Evolutionary conservation across 2,888 invertebrate genomes (phyloP).

Genomic region (Cacoxenus indagator): DNA sequence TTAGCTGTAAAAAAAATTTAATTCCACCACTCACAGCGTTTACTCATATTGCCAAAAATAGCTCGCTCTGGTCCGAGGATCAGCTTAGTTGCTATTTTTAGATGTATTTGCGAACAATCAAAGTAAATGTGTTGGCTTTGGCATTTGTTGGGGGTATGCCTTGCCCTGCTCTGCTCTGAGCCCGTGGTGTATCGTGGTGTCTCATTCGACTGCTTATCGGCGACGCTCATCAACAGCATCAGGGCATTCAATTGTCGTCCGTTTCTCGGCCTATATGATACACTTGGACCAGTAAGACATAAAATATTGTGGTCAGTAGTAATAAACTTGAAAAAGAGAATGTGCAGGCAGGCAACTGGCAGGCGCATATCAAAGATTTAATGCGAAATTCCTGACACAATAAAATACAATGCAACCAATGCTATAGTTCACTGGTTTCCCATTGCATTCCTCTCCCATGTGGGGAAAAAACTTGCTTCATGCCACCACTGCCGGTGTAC

Average conservation of each 20-base stretch:
- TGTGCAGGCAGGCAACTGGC: constrained; percentile 39
- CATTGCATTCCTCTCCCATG: neutral
- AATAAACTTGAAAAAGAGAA: constrained; percentile 48
- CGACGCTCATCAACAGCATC: constrained; percentile 4
- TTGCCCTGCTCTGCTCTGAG: neutral
- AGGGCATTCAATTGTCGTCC: neutral
- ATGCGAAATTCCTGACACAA: constrained; percentile 46
- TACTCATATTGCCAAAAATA: constrained; percentile 13
- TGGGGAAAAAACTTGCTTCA: neutral
- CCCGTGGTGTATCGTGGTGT: neutral
- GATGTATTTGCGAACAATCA: neutral
- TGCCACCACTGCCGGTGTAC: constrained; percentile 50
- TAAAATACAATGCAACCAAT: constrained; percentile 7
- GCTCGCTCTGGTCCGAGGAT: neutral
- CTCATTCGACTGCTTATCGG: neutral
- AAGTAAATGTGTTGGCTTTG: neutral
- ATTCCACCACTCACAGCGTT: no score
- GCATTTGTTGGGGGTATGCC: neutral
- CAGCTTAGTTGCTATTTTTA: constrained; percentile 12
- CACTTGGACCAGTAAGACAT: neutral
- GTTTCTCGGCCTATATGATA: neutral
- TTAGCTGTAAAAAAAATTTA: constrained; percentile 39
- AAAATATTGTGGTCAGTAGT: constrained; percentile 9
- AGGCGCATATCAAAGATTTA: constrained; percentile 44
- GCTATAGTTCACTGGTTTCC: neutral